Evolutionary conservation across 2,797 vertebrate genomes (phyloP), one percentile per base, ranked within the genome.

Genomic region (Helicolenus hilgendorfi): DNA sequence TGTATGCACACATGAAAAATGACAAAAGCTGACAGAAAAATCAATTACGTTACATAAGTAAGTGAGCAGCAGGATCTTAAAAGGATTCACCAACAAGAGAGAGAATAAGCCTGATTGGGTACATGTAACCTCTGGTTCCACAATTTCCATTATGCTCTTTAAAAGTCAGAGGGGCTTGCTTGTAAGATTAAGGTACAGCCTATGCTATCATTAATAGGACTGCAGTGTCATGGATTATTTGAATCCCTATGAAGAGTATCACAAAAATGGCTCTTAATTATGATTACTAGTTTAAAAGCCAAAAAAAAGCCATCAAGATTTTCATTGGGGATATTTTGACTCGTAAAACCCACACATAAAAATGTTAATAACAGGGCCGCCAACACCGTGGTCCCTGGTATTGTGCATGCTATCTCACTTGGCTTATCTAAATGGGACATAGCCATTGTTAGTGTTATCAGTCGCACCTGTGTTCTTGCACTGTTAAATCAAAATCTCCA

Each of bases 1-100:
- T 84, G n/a, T 60, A 79, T 85, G 72, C 64, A 41, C 62, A 72
- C 33, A 62, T 80, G 73, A 90, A 88, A 90, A 87, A 91, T 77
- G 60, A 83, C 60, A 62, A 67, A 77, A 83, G 27, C 83, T 77
- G 45, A 72, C 49, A 74, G 65, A 29, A 72, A 90, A 86, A 91
- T 91, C 84, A 74, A 84, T 77, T 75, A 62, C n/a, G n/a, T 64
- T 53, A 55, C 38, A 79, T 80, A 81, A 79, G 63, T 49, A 41
- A 80, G 63, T 15, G 55, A 88, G 84, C 38, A 38, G 41, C 11
- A n/a, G 73, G 36, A 89, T 85, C 74, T 84, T 72, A 78, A 86
- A 88, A 65, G 49, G 60, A 74, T 65, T 78, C 75, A 62, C 69
- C 71, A 79, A 72, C 77, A 71, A 71, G 38, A 78, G 45, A 72